Evolutionary conservation across 2,888 invertebrate species (phyloP), one percentile per base, ranked within the genome.

Genomic region (Melinopterus prodromus): DNA sequence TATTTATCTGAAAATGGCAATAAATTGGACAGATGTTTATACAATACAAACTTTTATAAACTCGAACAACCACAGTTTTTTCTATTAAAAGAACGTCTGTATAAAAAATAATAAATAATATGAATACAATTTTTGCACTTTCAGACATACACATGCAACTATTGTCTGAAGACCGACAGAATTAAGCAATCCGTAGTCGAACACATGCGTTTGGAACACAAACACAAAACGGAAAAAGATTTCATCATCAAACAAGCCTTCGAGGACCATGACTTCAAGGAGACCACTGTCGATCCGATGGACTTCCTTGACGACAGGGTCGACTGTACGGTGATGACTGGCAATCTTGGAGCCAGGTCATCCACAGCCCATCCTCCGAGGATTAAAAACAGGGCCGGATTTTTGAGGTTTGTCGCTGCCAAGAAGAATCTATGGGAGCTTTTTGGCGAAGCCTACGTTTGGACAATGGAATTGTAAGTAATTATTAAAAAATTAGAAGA

Each of bases 381-480:
- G 26, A 16, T 15, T 72, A 36, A 14, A 26, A 3, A 35, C 35
- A 74, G 35, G 16, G 69, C 72, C 1, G 77, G 38, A 37, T 80
- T 80, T 69, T 37, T 80, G 16, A 16, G 70, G n/a, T 6, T 7
- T 5, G 12, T 74, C 7, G 37, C 38, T 15, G 6, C 70, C 26
- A n/a, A 38, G 16, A n/a, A 80, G 77, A 37, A 77, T 75, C 37
- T n/a, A 26, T 74, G 35, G 26, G 15, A 26, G 9, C n/a, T 74
- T 6, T 74, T 74, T 74, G 35, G 81, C 15, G 79, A 81, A 69
- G 86, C 88, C 16, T 85, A 84, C 69, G 80, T 84, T 16, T 88
- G 86, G 86, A 87, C 87, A 3, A 80, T 82, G 6, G 83, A 87
- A 81, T 89, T 88, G 89, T 89, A 86, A 86, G 87, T 86, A 26